Evolutionary conservation across 2,888 invertebrate species (phyloP).

Genomic region (Catocala sponsa): DNA sequence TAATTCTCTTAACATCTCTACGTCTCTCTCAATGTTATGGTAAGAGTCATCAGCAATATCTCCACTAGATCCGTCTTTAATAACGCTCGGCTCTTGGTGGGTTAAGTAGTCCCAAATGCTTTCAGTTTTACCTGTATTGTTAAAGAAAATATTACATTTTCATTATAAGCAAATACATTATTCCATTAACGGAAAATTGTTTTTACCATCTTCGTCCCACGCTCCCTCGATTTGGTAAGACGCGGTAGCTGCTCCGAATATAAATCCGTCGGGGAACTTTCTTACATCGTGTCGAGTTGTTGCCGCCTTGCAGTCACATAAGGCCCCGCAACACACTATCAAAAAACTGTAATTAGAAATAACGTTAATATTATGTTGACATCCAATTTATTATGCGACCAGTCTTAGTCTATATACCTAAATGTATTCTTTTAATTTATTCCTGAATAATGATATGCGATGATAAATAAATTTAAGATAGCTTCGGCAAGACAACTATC

Average conservation of each 20-base stretch:
- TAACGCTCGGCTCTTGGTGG: conserved; percentile 77
- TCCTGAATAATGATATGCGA: too few species aligned
- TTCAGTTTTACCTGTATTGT: conserved; percentile 80
- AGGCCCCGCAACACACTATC: too few species aligned
- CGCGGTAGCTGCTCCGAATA: conserved; percentile 58
- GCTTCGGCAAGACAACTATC: too few species aligned
- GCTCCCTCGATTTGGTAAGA: conserved; percentile 63
- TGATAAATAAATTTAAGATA: too few species aligned
- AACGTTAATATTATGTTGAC: too few species aligned
- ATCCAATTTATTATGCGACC: too few species aligned
- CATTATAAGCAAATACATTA: neutral
- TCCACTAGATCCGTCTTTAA: conserved; percentile 85
- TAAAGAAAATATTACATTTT: neutral
- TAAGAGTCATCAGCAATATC: conserved; percentile 89
- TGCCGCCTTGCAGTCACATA: too few species aligned
- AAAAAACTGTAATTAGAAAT: too few species aligned
- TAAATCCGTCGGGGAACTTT: conserved; percentile 38
- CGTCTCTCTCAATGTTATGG: conserved; percentile 87
- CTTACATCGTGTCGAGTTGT: too few species aligned
- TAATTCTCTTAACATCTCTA: conserved; percentile 77
- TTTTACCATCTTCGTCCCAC: conserved; percentile 61
- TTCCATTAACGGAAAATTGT: neutral
- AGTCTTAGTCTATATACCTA: too few species aligned
- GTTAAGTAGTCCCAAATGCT: conserved; percentile 90
- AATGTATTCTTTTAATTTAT: too few species aligned